Percentiles rank a stretch among this genome's conserved stretches.
phyloP scores from a whole-genome alignment of 1,140 invertebrate genomes.

The Rhagoletis zephyria region DNA sequence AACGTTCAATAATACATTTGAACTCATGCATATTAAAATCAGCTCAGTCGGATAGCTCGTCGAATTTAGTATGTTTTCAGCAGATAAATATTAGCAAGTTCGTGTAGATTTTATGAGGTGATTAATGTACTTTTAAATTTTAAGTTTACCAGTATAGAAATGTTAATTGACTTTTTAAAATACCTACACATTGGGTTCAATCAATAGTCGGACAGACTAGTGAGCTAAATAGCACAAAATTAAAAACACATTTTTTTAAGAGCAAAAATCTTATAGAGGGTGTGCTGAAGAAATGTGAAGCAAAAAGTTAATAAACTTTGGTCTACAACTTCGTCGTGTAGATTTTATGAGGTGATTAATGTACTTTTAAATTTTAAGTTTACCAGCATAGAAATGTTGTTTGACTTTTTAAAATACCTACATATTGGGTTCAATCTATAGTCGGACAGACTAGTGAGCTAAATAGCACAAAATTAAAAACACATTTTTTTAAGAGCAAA shows the following conservation, averaged over 20 bases:
- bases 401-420: not conserved
- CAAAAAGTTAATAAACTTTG: too few species aligned
- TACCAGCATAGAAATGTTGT: not conserved
- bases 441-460: too few species aligned
- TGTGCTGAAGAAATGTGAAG: too few species aligned
- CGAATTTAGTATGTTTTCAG: not conserved
- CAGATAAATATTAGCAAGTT: not conserved
- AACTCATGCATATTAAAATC: conserved; percentile 16
- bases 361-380: not conserved
- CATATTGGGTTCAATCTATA: too few species aligned
- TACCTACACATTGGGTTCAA: not conserved
- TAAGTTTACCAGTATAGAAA: not conserved
- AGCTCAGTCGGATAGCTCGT: not conserved
- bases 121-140: not conserved
- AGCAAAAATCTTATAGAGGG: too few species aligned
- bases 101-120: not conserved
- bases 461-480: too few species aligned
- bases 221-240: too few species aligned
- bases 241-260: too few species aligned
- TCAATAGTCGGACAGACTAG: too few species aligned
- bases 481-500: too few species aligned
- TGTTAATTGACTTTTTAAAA: not conserved
- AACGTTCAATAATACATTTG: conserved; percentile 13
- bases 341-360: not conserved
- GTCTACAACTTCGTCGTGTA: not conserved